A percentile compares a stretch with the other conserved stretches of the same genome.
These are phyloP conservation scores for Ophion costatus DNA, from an alignment of 2,888 invertebrate species.

Conservation along the genomic window DNA sequence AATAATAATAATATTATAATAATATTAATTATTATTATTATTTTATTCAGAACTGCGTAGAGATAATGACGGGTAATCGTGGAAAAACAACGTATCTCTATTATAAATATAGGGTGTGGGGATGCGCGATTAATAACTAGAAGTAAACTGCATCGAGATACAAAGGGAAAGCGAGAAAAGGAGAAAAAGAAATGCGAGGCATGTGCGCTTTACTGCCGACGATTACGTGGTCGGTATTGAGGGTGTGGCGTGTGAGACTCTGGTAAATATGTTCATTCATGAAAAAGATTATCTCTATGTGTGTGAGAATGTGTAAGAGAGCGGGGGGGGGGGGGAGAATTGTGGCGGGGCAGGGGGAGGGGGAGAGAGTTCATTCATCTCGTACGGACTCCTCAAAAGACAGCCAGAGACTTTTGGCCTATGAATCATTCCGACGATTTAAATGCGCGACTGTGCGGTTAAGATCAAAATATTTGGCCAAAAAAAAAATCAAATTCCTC, in stretches of 20 bases:
- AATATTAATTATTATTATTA: neutral
- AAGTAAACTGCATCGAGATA: neutral
- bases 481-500: neutral
- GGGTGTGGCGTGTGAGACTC: slow-evolving; percentile 53
- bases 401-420: neutral
- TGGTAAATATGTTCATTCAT: slow-evolving; percentile 78
- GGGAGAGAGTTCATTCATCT: slow-evolving; percentile 68
- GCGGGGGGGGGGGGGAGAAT: neutral
- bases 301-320: slow-evolving; percentile 13
- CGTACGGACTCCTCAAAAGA: slow-evolving; percentile 24
- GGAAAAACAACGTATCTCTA: neutral
- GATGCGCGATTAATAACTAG: neutral
- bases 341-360: neutral
- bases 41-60: neutral
- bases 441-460: slow-evolving; percentile 21
- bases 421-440: slow-evolving; percentile 38
- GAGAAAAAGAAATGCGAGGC: slow-evolving; percentile 40
- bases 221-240: slow-evolving; percentile 26
- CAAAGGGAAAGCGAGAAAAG: slow-evolving; percentile 38
- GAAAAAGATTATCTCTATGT: slow-evolving; percentile 52
- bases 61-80: neutral
- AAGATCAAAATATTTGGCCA: neutral
- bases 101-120: no score
- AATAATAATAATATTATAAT: neutral
- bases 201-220: neutral